Conservation (phyloP, 2,113 vertebrate genomes). For the Brienomyrus brachyistius region DNA sequence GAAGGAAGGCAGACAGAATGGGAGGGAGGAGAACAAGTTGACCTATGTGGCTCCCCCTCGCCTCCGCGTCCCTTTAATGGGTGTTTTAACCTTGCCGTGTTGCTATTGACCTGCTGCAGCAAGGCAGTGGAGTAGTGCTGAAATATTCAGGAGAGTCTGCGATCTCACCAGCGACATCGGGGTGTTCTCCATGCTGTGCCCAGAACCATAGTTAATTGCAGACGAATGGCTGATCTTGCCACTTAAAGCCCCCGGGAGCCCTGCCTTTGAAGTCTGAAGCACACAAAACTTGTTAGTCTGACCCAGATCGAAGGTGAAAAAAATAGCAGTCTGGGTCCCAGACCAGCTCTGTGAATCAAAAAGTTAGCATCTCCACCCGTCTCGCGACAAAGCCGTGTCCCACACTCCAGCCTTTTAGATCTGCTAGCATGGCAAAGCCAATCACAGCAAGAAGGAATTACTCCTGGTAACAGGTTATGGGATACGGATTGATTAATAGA, state of each 20-base stretch:
- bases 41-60: neutral
- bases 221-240: neutral
- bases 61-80: neutral
- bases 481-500: slow-evolving; percentile 15
- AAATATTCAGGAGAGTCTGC: slow-evolving; percentile 21
- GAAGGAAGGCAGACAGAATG: neutral
- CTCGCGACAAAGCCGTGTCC: neutral
- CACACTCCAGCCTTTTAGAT: neutral
- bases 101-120: neutral
- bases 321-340: neutral
- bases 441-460: neutral
- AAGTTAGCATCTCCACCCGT: neutral
- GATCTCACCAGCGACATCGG: slow-evolving; percentile 31
- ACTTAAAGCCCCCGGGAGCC: neutral
- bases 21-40: neutral
- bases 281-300: neutral
- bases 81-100: slow-evolving; percentile 13
- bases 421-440: neutral
- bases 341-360: neutral
- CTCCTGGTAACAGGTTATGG: neutral
- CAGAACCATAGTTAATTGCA: neutral
- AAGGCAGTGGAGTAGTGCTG: slow-evolving; percentile 4
- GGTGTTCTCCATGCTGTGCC: slow-evolving; percentile 12
- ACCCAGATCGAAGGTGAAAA: neutral
- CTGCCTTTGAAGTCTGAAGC: neutral